Base-by-base conservation (phyloP, 2,113 vertebrate genomes). In the Dicerorhinus sumatrensis region DNA sequence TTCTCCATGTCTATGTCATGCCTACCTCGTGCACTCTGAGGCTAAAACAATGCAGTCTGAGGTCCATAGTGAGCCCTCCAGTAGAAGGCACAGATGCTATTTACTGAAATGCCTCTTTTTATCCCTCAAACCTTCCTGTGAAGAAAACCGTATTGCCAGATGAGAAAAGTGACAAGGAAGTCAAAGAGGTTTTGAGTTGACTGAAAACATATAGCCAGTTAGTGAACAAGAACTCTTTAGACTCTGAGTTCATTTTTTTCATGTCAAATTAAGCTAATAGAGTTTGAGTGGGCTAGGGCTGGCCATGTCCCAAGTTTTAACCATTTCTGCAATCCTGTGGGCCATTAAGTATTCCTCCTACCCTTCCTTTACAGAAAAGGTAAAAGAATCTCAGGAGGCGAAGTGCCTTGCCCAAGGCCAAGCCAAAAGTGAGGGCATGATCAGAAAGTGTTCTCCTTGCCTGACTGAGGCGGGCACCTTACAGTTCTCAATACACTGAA, bases 321-420 rank as follows among this genome's bases (percentile, higher is more conserved):
- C 16, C 3, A 10, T 11, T 12, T 3, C 23, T n/a, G 17, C n/a
- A 42, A 16, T 17, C 0, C 13, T 6, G 6, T 8, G 21, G 4
- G 21, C 1, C 13, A 14, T 11, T 23, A 60, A 27, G 9, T 29
- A 10, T 7, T 29, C 51, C 2, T 56, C 42, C 23, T 16, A 16
- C 8, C 0, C 2, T 27, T 60, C 12, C 63, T 54, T 81, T 29
- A 39, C 29, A 3, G 56, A 9, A 88, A 46, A 31, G 12, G 46
- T 33, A 36, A 62, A 96, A 33, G 48, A 39, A 67, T 42, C 20
- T 12, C 10, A 1, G 36, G 9, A 23, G 12, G 36, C 23, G 29
- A 73, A 5, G 11, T 36, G 33, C 27, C 33, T 33, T 18, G 8
- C 27, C 42, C 25, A 31, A 42, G 21, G 8, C 67, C 48, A 75